Evolutionary conservation across 2,888 invertebrate species (phyloP).

Genomic region (Aphidoletes aphidimyza): DNA sequence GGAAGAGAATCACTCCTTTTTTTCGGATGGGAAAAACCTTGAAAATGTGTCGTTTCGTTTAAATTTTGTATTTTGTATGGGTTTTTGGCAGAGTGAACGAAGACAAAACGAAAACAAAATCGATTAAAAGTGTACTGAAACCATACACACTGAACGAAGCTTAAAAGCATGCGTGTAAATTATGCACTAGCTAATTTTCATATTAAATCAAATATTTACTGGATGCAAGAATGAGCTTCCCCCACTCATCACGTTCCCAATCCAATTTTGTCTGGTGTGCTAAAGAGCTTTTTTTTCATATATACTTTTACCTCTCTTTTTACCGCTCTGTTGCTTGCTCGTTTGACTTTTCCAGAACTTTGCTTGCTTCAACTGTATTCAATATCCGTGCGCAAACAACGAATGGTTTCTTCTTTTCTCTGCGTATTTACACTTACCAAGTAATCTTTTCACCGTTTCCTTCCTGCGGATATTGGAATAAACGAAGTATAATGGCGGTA

Average conservation of each 20-base stretch:
- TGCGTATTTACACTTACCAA: neutral
- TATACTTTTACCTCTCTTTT: neutral
- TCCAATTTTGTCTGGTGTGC: neutral
- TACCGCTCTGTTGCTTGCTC: neutral
- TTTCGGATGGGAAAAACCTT: neutral
- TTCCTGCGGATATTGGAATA: constrained; percentile 53
- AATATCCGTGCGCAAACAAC: constrained; percentile 35
- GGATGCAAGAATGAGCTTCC: neutral
- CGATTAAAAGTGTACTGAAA: constrained; percentile 2
- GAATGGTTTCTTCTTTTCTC: neutral
- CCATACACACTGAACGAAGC: neutral
- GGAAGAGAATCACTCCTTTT: neutral
- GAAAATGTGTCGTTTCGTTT: neutral
- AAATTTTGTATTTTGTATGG: neutral
- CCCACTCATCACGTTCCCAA: neutral
- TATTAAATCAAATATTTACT: constrained; percentile 43
- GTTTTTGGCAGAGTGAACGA: neutral
- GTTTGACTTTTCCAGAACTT: too few relatives aligned
- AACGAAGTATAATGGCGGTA: neutral
- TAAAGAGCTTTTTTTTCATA: neutral
- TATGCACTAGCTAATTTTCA: constrained; percentile 27
- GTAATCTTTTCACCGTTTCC: constrained; percentile 21
- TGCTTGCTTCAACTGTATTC: neutral
- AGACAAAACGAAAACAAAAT: neutral
- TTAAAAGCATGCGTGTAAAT: constrained; percentile 46